Conservation (phyloP, 2,888 invertebrate genomes). For the Phymatocera aterrima region DNA sequence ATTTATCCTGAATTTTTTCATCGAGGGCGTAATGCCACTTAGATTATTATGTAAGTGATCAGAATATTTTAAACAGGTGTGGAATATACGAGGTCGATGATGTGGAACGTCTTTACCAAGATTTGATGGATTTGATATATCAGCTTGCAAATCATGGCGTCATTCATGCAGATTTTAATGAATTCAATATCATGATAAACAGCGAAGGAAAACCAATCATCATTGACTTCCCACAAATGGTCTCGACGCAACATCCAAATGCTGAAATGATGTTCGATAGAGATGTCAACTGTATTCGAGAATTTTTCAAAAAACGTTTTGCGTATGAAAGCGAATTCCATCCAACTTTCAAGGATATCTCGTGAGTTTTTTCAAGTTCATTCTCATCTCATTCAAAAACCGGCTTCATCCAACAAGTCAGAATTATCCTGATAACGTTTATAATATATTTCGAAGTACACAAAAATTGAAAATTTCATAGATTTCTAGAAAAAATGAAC, state of each 20-base stretch:
- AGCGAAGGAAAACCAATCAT: constrained; percentile 88
- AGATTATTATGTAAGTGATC: background rate
- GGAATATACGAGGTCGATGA: constrained; percentile 81
- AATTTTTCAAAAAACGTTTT: constrained; percentile 94
- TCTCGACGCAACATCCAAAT: constrained; percentile 94
- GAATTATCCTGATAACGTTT: background rate
- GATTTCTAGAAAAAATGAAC: no score
- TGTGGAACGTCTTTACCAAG: constrained; percentile 89
- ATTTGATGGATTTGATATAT: constrained; percentile 95
- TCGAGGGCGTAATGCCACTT: background rate
- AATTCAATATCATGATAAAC: constrained; percentile 96
- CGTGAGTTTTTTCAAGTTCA: constrained; percentile 71
- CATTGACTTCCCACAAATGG: constrained; percentile 99
- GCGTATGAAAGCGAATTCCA: constrained; percentile 90
- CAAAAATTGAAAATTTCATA: no score
- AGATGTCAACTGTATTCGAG: constrained; percentile 94
- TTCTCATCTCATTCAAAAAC: background rate
- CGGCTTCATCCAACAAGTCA: background rate
- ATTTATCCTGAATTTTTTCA: background rate
- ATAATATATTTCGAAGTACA: background rate
- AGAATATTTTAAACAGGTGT: constrained; percentile 70
- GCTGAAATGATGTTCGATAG: constrained; percentile 95
- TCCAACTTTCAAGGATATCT: constrained; percentile 85
- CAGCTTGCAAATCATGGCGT: constrained; percentile 95
- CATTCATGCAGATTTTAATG: constrained; percentile 99